Percentiles rank a stretch among this genome's conserved stretches.
phyloP scores from a whole-genome alignment of 1,140 invertebrate genomes.

The Euschistus heros region DNA sequence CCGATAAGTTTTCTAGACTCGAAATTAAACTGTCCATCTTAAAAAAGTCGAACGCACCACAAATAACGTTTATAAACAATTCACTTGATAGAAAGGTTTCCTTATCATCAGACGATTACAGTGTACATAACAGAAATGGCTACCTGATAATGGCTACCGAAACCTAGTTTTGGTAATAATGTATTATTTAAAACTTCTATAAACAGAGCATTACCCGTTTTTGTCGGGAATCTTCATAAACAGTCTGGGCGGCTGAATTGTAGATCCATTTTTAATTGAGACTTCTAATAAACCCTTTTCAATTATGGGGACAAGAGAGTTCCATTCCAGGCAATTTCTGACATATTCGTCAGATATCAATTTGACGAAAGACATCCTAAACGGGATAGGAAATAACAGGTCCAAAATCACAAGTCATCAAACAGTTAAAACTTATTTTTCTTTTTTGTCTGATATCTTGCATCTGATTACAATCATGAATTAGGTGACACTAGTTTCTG shows the following conservation, averaged over 20 bases:
- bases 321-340: not conserved
- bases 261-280: not conserved
- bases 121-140: not conserved
- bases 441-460: too few species aligned
- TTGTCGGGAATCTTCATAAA: not conserved
- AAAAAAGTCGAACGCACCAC: not conserved
- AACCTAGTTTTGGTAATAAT: not conserved
- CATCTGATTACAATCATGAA: too few species aligned
- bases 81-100: not conserved
- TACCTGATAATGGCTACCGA: not conserved
- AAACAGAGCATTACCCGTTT: not conserved
- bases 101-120: not conserved
- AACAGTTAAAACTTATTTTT: too few species aligned
- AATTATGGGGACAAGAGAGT: not conserved
- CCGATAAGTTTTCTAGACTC: not conserved
- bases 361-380: not conserved
- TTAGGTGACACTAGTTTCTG: too few species aligned
- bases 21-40: not conserved
- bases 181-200: not conserved
- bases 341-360: not conserved
- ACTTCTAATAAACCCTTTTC: not conserved
- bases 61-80: too few species aligned
- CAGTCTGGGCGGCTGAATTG: not conserved
- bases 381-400: too few species aligned
- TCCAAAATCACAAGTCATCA: too few species aligned